Conservation (phyloP, 2,113 vertebrate species). For the Promerops cafer region DNA sequence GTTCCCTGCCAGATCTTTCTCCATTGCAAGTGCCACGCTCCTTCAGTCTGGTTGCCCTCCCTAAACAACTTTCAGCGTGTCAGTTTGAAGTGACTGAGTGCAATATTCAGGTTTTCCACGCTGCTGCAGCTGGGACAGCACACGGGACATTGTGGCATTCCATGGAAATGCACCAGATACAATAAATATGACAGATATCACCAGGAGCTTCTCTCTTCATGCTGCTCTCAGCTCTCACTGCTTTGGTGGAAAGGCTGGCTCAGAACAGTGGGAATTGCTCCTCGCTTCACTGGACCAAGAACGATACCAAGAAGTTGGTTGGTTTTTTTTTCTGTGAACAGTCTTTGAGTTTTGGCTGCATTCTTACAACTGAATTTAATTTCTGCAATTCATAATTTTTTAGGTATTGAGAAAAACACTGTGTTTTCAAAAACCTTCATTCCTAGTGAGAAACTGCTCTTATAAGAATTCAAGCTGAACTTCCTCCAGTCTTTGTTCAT, state of each 20-base stretch:
- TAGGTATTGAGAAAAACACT: neutral
- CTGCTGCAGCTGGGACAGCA: neutral
- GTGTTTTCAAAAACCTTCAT: neutral
- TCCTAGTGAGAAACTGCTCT: neutral
- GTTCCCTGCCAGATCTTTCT: neutral
- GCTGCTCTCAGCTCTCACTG: neutral
- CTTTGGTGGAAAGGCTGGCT: neutral
- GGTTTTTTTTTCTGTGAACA: neutral
- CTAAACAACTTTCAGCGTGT: rapidly evolving
- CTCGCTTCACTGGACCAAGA: neutral
- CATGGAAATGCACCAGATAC: neutral
- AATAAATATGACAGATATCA: neutral
- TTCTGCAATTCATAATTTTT: neutral
- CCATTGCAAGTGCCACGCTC: neutral
- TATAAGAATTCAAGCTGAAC: neutral
- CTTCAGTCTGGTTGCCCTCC: neutral
- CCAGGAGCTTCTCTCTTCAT: neutral
- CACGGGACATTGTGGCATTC: no score
- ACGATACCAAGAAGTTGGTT: neutral
- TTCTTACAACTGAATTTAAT: neutral
- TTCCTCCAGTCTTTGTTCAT: neutral
- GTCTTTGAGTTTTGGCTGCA: neutral
- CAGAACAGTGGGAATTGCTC: neutral
- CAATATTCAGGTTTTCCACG: neutral
- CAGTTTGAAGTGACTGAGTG: neutral